phyloP scores from a whole-genome alignment of 2,888 invertebrate genomes.

The Digitonthophagus gazella region DNA sequence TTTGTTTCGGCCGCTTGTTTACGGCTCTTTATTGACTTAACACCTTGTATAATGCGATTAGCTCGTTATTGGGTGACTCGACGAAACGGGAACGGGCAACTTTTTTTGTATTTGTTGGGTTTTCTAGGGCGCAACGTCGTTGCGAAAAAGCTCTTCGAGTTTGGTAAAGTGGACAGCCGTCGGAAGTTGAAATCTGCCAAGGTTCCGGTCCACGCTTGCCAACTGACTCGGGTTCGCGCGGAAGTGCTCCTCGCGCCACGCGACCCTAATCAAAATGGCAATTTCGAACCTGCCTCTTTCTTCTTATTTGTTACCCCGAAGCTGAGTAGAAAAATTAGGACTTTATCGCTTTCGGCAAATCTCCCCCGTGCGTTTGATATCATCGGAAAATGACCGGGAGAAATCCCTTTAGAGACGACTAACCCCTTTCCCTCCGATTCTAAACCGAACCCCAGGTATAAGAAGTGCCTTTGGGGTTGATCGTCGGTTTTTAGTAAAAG shows the following conservation, averaged over 20 bases:
- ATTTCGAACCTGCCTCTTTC: neutral
- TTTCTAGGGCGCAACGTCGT: too few species aligned
- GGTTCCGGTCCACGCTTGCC: slow-evolving; percentile 47
- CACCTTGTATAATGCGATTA: slow-evolving; percentile 7
- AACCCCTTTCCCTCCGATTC: neutral
- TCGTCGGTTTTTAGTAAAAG: neutral
- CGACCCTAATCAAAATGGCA: slow-evolving; percentile 25
- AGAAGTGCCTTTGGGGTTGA: neutral
- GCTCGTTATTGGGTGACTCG: slow-evolving; percentile 6
- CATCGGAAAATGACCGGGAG: neutral
- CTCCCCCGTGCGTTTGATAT: neutral
- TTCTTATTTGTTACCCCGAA: too few species aligned
- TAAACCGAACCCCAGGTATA: neutral
- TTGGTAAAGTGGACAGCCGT: slow-evolving; percentile 14
- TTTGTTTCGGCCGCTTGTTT: slow-evolving; percentile 15
- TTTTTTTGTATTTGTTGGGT: neutral
- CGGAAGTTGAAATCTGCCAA: slow-evolving; percentile 40
- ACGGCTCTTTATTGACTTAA: slow-evolving; percentile 14
- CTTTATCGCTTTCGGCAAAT: neutral
- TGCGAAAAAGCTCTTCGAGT: too few species aligned
- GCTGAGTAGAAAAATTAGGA: too few species aligned
- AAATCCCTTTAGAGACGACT: neutral
- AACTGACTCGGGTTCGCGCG: slow-evolving; percentile 47
- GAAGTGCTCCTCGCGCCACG: slow-evolving; percentile 45
- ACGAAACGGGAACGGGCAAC: neutral